Conservation (phyloP, 1,140 invertebrate species). For the Bombus huntii region DNA sequence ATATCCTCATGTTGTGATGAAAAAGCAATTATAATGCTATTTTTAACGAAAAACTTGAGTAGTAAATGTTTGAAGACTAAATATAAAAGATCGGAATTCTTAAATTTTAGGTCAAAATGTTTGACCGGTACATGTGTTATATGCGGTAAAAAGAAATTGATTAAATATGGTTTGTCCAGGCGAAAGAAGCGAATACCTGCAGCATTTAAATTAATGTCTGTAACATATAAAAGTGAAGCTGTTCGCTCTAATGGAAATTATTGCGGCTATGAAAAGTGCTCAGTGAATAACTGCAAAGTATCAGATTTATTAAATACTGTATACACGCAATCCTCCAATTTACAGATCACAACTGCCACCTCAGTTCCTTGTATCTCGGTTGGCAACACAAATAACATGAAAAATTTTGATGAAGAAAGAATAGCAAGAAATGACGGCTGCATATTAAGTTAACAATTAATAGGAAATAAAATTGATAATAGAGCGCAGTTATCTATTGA, state of each 20-base stretch:
- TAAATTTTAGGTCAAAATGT: constrained; percentile 13
- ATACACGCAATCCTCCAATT: constrained; percentile 45
- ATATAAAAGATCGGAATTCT: constrained; percentile 5
- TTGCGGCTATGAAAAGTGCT: too few relatives aligned
- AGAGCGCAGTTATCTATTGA: background rate
- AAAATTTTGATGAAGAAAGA: background rate
- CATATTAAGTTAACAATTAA: constrained; percentile 1
- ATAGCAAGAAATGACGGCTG: background rate
- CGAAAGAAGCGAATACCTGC: constrained; percentile 4
- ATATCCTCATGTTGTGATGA: background rate
- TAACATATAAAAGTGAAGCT: background rate
- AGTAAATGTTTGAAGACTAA: constrained; percentile 21
- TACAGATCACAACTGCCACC: constrained; percentile 23
- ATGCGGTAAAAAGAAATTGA: background rate
- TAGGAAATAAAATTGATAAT: background rate
- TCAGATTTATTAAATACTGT: constrained; percentile 15
- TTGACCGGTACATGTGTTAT: background rate
- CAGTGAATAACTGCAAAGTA: background rate
- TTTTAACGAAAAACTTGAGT: constrained; percentile 1
- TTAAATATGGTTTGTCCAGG: background rate
- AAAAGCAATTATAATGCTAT: background rate
- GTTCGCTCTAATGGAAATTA: too few relatives aligned
- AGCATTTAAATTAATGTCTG: background rate
- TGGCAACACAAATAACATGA: background rate
- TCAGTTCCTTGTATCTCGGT: constrained; percentile 3